Percentiles rank a stretch among this genome's conserved stretches.
These are phyloP conservation scores for Epistrophella euchroma DNA, from an alignment of 2,888 invertebrate genomes.

Conservation along the genomic window DNA sequence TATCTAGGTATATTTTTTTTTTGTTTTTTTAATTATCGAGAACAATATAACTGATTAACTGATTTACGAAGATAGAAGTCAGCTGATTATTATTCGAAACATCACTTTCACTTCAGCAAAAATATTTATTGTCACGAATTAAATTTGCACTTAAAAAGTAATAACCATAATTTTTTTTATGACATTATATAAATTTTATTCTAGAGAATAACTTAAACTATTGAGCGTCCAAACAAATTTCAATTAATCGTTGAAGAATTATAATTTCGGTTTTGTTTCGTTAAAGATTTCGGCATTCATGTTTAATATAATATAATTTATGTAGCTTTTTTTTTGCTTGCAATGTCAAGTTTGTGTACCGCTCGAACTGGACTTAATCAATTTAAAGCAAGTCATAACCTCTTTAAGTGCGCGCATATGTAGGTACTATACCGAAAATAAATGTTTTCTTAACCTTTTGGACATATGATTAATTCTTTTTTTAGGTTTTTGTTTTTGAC, in stretches of 20 bases:
- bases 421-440: not conserved
- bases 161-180: not conserved
- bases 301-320: conserved; percentile 32
- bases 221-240: conserved; percentile 39
- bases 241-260: conserved; percentile 23
- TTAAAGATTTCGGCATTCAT: conserved; percentile 45
- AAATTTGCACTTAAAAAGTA: not conserved
- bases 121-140: conserved; percentile 5
- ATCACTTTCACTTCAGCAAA: conserved; percentile 18
- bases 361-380: not conserved
- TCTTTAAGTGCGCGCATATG: not conserved
- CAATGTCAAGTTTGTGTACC: conserved; percentile 1
- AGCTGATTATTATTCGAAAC: conserved; percentile 41
- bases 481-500: not conserved
- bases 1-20: too few species aligned
- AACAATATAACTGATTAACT: not conserved
- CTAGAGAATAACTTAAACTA: conserved; percentile 20
- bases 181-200: conserved; percentile 2
- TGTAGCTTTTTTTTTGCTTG: conserved; percentile 18
- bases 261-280: conserved; percentile 25
- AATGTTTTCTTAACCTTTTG: too few species aligned
- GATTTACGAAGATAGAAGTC: too few species aligned
- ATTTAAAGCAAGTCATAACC: not conserved
- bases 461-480: not conserved
- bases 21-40: too few species aligned